Evolutionary conservation across 2,797 vertebrate genomes (phyloP).

Genomic region (Tolypeutes matacus): DNA sequence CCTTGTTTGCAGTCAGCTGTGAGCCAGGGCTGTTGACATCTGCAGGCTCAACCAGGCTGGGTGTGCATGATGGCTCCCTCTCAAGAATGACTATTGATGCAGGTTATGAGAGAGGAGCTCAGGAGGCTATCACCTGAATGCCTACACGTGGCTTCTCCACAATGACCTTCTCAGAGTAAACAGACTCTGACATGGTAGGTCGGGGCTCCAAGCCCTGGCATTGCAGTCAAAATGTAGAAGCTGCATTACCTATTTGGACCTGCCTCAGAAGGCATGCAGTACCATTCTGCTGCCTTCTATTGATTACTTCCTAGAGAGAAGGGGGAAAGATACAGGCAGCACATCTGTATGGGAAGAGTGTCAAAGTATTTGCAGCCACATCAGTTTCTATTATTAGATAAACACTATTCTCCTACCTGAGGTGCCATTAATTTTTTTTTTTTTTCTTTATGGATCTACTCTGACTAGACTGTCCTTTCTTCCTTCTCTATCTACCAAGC

Average conservation of each 20-base stretch:
- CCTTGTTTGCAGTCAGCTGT: neutral
- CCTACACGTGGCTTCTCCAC: neutral
- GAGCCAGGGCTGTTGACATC: neutral
- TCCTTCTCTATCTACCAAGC: neutral
- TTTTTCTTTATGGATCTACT: neutral
- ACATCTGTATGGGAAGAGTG: neutral
- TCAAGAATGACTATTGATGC: neutral
- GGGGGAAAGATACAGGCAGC: fast-evolving
- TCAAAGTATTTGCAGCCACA: neutral
- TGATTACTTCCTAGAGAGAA: neutral
- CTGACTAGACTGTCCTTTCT: neutral
- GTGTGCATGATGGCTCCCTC: too few species aligned
- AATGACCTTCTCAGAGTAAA: neutral
- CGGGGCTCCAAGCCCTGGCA: neutral
- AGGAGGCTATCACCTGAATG: neutral
- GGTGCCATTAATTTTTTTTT: neutral
- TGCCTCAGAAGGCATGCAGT: neutral
- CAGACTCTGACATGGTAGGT: too few species aligned
- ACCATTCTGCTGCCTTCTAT: neutral
- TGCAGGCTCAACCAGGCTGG: neutral
- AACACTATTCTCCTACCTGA: too few species aligned
- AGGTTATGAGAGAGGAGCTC: neutral
- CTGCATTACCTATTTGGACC: neutral
- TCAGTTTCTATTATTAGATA: neutral
- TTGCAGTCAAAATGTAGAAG: neutral